Base-by-base conservation (phyloP, 92 coral and sea anemone genomes). In the Palythoa caribaeorum region DNA sequence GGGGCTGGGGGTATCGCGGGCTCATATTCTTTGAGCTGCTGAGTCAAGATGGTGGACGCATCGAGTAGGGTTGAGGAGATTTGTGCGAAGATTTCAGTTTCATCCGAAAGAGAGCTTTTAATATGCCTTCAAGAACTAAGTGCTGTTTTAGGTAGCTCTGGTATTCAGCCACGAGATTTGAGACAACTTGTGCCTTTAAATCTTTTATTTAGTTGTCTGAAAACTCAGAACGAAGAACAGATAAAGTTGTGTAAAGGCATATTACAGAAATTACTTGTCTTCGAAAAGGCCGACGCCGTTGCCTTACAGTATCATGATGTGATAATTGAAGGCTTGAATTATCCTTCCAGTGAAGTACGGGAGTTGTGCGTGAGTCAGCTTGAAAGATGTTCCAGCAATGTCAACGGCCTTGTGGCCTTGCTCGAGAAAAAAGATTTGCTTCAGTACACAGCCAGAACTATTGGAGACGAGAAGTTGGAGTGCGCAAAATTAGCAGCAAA, bases 321-420 rank as follows among this genome's bases (percentile, higher is more conserved):
- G 70, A 95, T 94, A 16, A 90, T 97, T 69, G 98, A 97, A 83
- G 99, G 99, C 71, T 47, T 97, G 83, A 97, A 95, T 76, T 98
- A 97, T 70, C 98, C 99, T 16, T 89, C 94, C 9, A 84, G 88
- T 88, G 98, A 94, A 55, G 96, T 96, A 62, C 94, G 99, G 40
- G 98, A 95, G 83, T 84, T 97, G 78, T 95, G 99, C 87, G 79
- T 97, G 70, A 75, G 87, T 68, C 97, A 97, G 83, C 88, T 95
- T 37, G 99, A 92, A 36, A 86, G 96, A 16, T 97, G 96, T 73
- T 96, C 96, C 1, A 63, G 86, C 51, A 90, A 92, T 17, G 93
- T 96, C 35, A 97, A 94, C 76, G 99, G 99, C 38, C 91, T 94
- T 13, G 59, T 92, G 44, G 96, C 96, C n/a, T 79, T 97, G 12